Conservation (phyloP, 2,113 vertebrate species). For the Orcinus orca region DNA sequence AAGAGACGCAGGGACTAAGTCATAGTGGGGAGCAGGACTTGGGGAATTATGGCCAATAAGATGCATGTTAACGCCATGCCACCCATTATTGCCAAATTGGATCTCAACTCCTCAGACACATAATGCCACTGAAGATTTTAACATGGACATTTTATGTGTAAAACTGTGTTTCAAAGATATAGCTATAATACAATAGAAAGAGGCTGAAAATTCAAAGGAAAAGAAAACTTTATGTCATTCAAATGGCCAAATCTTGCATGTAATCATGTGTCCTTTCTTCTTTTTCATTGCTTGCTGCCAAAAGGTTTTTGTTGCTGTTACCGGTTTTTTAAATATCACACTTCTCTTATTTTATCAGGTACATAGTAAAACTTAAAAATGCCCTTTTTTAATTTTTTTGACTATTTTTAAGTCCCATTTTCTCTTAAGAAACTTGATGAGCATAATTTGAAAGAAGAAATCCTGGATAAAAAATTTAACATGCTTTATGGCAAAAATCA, state of each 20-base stretch:
- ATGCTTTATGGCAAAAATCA: constrained; percentile 23
- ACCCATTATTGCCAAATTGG: background rate
- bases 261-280: constrained; percentile 50
- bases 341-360: constrained; percentile 60
- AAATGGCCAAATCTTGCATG: constrained; percentile 54
- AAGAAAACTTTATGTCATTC: constrained; percentile 58
- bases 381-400: background rate
- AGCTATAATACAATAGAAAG: background rate
- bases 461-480: background rate
- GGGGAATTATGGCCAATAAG: background rate
- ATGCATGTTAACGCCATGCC: background rate
- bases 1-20: background rate
- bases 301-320: constrained; percentile 22
- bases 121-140: background rate
- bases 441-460: constrained; percentile 8
- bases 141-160: background rate
- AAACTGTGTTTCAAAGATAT: background rate
- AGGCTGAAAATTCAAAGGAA: background rate
- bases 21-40: background rate
- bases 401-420: constrained; percentile 51
- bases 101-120: background rate
- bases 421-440: background rate
- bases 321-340: constrained; percentile 56
- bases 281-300: constrained; percentile 64
- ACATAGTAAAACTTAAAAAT: constrained; percentile 62